Base-by-base conservation (phyloP, 1,140 invertebrate genomes). In the Plectrocnemia conspersa region DNA sequence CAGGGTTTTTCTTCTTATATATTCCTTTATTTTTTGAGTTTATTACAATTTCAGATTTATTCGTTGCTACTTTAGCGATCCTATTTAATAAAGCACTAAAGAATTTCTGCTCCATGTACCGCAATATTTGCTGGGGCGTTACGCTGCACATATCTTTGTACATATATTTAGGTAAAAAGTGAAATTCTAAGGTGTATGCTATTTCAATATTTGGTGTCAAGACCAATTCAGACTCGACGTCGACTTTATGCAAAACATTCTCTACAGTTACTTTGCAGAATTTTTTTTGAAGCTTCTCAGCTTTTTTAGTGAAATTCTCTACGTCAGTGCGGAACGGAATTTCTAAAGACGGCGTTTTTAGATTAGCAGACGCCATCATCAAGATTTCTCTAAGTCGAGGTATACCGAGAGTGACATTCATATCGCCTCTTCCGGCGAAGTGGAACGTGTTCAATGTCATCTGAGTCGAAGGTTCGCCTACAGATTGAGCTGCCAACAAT, bases 371-470 rank as follows among this genome's bases (percentile, higher is more conserved):
- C 0, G 93, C 94, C 60, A 91, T 88, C 93, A 98, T 97, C 0
- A 99, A 75, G 58, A 99, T 96, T 81, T 99, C 97, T 65, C 94
- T 77, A 1, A 99, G 75, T 63, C 97, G 81, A 0, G 96, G 97
- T 62, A 98, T 98, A 81, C 92, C 96, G 1, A 99, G 77, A 0
- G 97, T 99, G 0, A 99, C 95, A 72, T 99, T 99, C 94, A 99
- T 98, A 73, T 99, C 97, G 79, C 96, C 95, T 76, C 94, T 84
- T 71, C 97, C 97, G 63, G 97, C 97, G 76, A 98, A 98, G 69
- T 99, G 97, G 73, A 99, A 99, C 25, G 97, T 99, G 66, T 99
- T 99, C 58, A 99, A 71, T 63, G 97, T 99, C 97, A 99, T 99
- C 77, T 99, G 97, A 50, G 97, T 99, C 2, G 95, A 98, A 0